Evolutionary conservation across 2,113 vertebrate genomes (phyloP), one percentile per base, ranked within the genome.

Genomic region (Rhombomys opimus): DNA sequence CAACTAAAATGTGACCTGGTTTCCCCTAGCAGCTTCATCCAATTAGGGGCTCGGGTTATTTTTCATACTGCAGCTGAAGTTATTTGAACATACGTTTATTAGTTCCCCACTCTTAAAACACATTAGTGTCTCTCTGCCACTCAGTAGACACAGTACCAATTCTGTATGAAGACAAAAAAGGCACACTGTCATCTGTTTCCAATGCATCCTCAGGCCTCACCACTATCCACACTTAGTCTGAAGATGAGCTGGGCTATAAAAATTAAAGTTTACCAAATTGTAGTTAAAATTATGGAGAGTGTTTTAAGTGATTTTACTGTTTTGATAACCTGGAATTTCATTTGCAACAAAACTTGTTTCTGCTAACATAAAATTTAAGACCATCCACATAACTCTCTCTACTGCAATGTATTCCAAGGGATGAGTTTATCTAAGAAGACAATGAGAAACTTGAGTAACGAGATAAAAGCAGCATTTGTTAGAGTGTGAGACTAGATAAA

Each of bases 401-500:
- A 72, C 23, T 86, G n/a, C 9, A 25, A 52, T 85, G 78, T 90
- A 93, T 80, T 84, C 70, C 75, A n/a, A 85, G 17, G 23, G 7
- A 38, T 2, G 1, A n/a, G 10, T 91, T 59, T 17, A 63, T 57
- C 35, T 65, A 76, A 81, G 85, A 75, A 90, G 95, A 91, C 5
- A n/a, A 10, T 61, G 2, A 75, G 72, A 57, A 27, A 93, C n/a
- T 95, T 95, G 23, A 95, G 27, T 86, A 82, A 89, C 87, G 20
- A 65, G 18, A 77, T 94, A 77, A 92, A 80, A 25, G 52, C 2
- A 77, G 50, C 57, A 87, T 90, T 89, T 92, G 15, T 90, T 61
- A 54, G 46, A 35, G 2, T 50, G 1, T 85, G 61, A 91, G 11
- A 22, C 54, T 82, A 32, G 57, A 23, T 50, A 41, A 7, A 87